These are phyloP conservation scores for Fistularia commersonii DNA, from an alignment of 2,797 vertebrate species.

Conservation along the genomic window DNA sequence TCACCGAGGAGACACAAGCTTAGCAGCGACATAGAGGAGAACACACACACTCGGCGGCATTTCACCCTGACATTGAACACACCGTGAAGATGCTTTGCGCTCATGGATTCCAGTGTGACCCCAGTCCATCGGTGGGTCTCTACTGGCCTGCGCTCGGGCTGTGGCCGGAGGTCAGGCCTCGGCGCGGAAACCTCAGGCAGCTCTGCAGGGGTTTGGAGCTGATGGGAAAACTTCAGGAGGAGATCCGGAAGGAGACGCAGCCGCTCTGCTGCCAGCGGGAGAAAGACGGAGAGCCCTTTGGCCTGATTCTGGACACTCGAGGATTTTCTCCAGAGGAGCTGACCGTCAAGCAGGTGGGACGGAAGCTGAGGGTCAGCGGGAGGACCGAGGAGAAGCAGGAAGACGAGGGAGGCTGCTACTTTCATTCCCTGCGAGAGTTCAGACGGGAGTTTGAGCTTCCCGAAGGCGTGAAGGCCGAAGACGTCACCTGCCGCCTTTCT, in stretches of 20 bases:
- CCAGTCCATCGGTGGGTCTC: slow-evolving; percentile 42
- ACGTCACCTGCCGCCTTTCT: slow-evolving; percentile 73
- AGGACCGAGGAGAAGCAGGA: slow-evolving; percentile 67
- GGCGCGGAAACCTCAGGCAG: slow-evolving; percentile 40
- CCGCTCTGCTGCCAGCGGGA: slow-evolving; percentile 43
- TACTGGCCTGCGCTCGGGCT: slow-evolving; percentile 60
- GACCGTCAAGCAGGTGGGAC: slow-evolving; percentile 60
- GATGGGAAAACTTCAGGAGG: slow-evolving; percentile 59
- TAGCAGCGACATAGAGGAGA: slow-evolving; percentile 8
- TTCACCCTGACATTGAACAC: slow-evolving; percentile 5
- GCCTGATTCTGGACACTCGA: slow-evolving; percentile 68
- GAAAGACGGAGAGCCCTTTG: slow-evolving; percentile 53
- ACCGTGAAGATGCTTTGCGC: slow-evolving; percentile 66
- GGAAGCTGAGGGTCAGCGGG: slow-evolving; percentile 61
- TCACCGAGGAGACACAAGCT: slow-evolving; percentile 15
- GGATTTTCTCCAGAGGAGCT: slow-evolving; percentile 75
- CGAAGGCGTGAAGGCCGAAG: slow-evolving; percentile 67
- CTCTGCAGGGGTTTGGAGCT: slow-evolving; percentile 32
- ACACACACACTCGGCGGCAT: neutral
- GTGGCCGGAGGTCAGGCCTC: slow-evolving; percentile 62
- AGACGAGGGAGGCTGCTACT: slow-evolving; percentile 72
- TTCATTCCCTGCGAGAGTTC: slow-evolving; percentile 76
- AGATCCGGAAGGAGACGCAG: slow-evolving; percentile 59
- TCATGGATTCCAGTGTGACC: slow-evolving; percentile 49
- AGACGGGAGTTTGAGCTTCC: slow-evolving; percentile 78